A percentile compares a stretch with the other conserved stretches of the same genome.
phyloP scores from a whole-genome alignment of 2,113 vertebrate species.

The Nansenia antarctica region DNA sequence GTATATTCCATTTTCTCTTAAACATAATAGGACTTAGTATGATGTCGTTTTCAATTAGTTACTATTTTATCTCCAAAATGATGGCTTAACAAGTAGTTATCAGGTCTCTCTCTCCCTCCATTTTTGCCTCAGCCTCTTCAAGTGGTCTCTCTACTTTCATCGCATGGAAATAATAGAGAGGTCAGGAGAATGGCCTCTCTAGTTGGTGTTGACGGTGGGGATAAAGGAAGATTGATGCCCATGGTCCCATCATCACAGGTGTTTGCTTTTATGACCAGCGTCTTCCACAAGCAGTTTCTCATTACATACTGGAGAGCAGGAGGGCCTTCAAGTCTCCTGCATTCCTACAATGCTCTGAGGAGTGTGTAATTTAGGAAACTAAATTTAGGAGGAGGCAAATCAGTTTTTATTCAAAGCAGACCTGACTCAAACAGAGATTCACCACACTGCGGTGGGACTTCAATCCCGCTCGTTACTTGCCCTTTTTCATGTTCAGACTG shows the following conservation, averaged over 20 bases:
- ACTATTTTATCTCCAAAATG: background rate
- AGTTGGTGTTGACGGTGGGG: slow-evolving; percentile 62
- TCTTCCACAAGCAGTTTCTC: slow-evolving; percentile 71
- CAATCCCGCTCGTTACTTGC: slow-evolving; percentile 72
- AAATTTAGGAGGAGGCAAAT: slow-evolving; percentile 71
- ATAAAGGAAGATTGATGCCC: slow-evolving; percentile 73
- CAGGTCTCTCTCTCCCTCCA: slow-evolving; percentile 23
- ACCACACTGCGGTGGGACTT: slow-evolving; percentile 78
- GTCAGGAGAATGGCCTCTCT: slow-evolving; percentile 67
- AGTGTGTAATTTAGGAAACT: slow-evolving; percentile 76
- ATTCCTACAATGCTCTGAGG: slow-evolving; percentile 67
- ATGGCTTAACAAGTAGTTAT: background rate
- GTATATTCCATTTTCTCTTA: background rate
- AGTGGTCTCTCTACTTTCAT: slow-evolving; percentile 60
- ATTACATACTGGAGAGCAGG: slow-evolving; percentile 67
- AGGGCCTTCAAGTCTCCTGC: slow-evolving; percentile 65
- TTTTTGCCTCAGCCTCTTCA: slow-evolving; percentile 1
- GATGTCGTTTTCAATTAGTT: too few species aligned
- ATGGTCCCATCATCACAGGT: slow-evolving; percentile 73
- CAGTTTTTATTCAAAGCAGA: slow-evolving; percentile 83
- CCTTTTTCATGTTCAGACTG: slow-evolving; percentile 74
- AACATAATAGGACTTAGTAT: too few species aligned
- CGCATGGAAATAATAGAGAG: slow-evolving; percentile 49
- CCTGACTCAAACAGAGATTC: slow-evolving; percentile 74
- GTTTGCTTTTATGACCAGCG: slow-evolving; percentile 69